These are phyloP conservation scores for Myripristis jacobus DNA, from an alignment of 2,797 vertebrate species.

Conservation along the genomic window DNA sequence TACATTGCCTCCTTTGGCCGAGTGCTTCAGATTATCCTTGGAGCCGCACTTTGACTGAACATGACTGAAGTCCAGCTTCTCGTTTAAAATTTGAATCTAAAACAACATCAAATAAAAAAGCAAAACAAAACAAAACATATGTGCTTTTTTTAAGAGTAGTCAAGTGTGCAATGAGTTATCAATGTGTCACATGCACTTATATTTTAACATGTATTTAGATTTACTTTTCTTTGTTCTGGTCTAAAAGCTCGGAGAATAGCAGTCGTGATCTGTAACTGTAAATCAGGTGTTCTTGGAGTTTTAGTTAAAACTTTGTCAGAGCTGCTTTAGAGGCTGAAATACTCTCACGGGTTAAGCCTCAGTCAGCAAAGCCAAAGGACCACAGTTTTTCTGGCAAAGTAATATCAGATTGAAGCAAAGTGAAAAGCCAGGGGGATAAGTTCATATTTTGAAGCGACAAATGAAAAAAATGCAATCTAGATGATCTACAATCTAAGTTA, in stretches of 20 bases:
- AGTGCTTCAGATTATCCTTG: constrained; percentile 81
- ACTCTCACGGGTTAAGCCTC: background rate
- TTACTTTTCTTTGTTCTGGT: background rate
- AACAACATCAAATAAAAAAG: constrained; percentile 66
- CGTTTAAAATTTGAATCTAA: constrained; percentile 74
- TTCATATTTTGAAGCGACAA: too few species aligned
- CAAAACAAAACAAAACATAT: too few species aligned
- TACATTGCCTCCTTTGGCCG: constrained; percentile 80
- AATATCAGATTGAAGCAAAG: background rate
- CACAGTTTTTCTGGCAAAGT: background rate
- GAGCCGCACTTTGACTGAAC: constrained; percentile 81
- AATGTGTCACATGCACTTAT: constrained; percentile 36
- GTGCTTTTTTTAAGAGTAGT: constrained; percentile 45
- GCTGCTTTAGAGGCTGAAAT: constrained; percentile 6
- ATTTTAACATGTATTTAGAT: constrained; percentile 26
- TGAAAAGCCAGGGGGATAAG: background rate
- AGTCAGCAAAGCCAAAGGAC: background rate
- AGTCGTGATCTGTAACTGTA: too few species aligned
- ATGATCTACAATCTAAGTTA: too few species aligned
- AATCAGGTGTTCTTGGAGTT: background rate
- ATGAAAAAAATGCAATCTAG: too few species aligned
- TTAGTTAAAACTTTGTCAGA: background rate
- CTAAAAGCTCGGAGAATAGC: background rate
- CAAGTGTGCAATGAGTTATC: constrained; percentile 26
- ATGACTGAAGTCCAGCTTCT: constrained; percentile 81